Evolutionary conservation across 23 tunicate genomes (phyloP).

Genomic region (Halocynthia aurantium): DNA sequence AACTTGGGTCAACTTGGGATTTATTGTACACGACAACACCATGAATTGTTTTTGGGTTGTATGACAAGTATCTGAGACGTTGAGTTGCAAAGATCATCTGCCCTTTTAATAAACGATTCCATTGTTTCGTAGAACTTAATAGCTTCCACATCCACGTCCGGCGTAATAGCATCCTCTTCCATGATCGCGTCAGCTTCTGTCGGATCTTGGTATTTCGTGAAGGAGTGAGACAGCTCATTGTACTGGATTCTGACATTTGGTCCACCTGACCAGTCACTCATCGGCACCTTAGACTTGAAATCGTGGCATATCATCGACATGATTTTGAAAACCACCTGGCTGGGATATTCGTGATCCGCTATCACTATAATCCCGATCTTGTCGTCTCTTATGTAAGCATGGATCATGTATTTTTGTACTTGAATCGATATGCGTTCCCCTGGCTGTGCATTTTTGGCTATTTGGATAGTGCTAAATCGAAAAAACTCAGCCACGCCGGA

Average conservation of each 20-base stretch:
- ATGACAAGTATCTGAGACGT: constrained; percentile 71
- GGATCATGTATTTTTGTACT: constrained; percentile 81
- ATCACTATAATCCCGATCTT: constrained; percentile 62
- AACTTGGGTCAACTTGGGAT: not conserved
- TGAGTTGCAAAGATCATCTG: constrained; percentile 76
- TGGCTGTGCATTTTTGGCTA: constrained; percentile 73
- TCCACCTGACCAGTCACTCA: constrained; percentile 57
- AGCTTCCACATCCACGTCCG: constrained; percentile 84
- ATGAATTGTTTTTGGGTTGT: constrained; percentile 90
- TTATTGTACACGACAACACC: constrained; percentile 82
- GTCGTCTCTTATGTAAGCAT: constrained; percentile 81
- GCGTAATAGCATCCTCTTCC: constrained; percentile 65
- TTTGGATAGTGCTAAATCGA: constrained; percentile 55
- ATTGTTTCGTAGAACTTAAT: constrained; percentile 78
- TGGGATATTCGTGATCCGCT: constrained; percentile 82
- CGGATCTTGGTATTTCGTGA: constrained; percentile 76
- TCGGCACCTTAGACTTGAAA: constrained; percentile 73
- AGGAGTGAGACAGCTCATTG: constrained; percentile 42
- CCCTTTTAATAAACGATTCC: constrained; percentile 83
- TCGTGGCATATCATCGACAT: constrained; percentile 84
- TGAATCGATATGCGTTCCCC: constrained; percentile 85
- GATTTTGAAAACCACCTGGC: constrained; percentile 74
- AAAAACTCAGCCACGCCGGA: constrained; percentile 78
- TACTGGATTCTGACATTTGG: constrained; percentile 48
- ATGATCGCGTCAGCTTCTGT: constrained; percentile 91